A percentile compares a stretch with the other conserved stretches of the same genome.
Conservation (phyloP, 1,140 invertebrate species). For the Argopecten irradians region DNA sequence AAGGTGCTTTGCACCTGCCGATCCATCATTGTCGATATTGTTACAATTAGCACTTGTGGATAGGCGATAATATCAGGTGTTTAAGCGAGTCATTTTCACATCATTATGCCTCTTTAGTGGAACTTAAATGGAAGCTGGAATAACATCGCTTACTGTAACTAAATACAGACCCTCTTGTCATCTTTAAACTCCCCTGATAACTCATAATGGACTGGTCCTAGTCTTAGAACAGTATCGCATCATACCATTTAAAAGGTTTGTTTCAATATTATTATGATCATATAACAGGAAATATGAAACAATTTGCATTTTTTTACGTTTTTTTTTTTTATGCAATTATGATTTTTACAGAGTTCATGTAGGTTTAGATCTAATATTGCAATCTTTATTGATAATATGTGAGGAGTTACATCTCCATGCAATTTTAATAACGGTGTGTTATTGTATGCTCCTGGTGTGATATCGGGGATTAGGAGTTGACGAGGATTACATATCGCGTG, state of each 20-base stretch:
- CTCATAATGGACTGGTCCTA: too few species aligned
- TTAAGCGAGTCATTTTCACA: not conserved
- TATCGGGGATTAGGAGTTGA: not conserved
- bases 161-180: too few species aligned
- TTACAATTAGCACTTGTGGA: not conserved
- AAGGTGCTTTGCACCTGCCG: not conserved
- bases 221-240: too few species aligned
- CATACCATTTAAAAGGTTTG: too few species aligned
- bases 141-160: too few species aligned
- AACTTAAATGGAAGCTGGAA: not conserved
- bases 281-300: too few species aligned
- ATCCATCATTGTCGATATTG: not conserved
- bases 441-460: not conserved
- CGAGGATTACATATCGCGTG: not conserved
- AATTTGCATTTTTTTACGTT: too few species aligned
- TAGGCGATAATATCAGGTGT: not conserved
- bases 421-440: not conserved
- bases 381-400: not conserved
- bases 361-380: not conserved
- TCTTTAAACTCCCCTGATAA: too few species aligned
- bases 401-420: not conserved
- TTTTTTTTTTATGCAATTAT: too few species aligned
- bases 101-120: not conserved
- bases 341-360: not conserved
- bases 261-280: too few species aligned